These are phyloP conservation scores for Orchestia grillus DNA, from an alignment of 1,140 invertebrate species.

Conservation along the genomic window DNA sequence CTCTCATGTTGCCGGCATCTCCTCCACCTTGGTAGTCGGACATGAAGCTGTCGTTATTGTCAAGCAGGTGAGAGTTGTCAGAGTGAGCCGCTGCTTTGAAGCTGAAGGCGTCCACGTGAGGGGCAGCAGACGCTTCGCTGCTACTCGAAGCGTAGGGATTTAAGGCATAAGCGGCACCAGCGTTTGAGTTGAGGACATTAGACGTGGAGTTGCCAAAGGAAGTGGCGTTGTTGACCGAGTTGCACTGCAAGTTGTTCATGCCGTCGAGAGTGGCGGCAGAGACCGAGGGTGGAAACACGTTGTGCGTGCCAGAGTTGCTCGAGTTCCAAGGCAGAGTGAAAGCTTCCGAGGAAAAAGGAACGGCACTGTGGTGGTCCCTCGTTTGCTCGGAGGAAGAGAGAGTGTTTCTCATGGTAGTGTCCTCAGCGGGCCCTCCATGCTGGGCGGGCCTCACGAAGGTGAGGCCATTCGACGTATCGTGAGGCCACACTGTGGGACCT, in stretches of 20 bases:
- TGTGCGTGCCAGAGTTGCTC: background rate
- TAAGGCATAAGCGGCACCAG: slow-evolving; percentile 5
- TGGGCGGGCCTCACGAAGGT: background rate
- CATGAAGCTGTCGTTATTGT: background rate
- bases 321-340: background rate
- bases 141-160: background rate
- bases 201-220: background rate
- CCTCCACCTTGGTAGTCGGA: background rate
- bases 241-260: background rate
- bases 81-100: background rate
- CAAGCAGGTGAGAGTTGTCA: background rate
- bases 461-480: background rate
- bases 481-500: background rate
- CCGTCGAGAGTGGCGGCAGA: background rate
- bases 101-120: background rate
- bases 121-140: background rate
- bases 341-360: background rate
- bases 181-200: background rate
- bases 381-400: background rate
- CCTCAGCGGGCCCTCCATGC: background rate
- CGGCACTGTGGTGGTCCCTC: background rate
- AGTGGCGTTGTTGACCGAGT: background rate
- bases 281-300: background rate
- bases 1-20: background rate
- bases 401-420: background rate